Evolutionary conservation across 2,113 vertebrate species (phyloP), one percentile per base, ranked within the genome.

Genomic region (Eublepharis macularius): DNA sequence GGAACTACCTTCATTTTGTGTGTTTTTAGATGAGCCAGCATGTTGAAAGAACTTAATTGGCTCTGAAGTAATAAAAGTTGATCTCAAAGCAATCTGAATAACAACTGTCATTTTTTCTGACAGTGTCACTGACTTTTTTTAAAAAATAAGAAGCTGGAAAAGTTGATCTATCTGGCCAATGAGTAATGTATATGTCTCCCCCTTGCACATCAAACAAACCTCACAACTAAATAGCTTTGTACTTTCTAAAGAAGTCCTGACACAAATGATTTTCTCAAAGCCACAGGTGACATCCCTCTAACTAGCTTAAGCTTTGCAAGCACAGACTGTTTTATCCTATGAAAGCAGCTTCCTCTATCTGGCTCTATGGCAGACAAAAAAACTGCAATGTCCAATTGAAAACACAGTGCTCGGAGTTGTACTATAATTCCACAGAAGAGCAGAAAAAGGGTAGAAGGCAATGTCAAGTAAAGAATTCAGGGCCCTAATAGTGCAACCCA

Each of bases 1-100:
- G 76, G 82, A 80, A 6, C 14, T 86, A 60, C 69, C 8, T 36
- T 85, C 63, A 63, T 6, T 89, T 87, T 43, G 7, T 69, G 45
- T 41, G 24, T 70, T 63, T 24, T 63, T 83, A 84, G 86, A 83
- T 78, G 68, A 65, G 51, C 77, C 12, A 57, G 24, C 5, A 8
- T 39, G 45, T 11, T 49, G 2, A 68, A 88, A 85, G 43, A 26
- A 49, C 74, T 34, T 76, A 43, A 86, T 88, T 80, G 11, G 0
- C 24, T 86, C 1, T 29, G 36, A 81, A 90, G 39, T 13, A 89
- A 13, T 10, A 83, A 5, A 86, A n/a, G 19, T 5, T 76, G 54
- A n/a, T 87, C 72, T 86, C 82, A 45, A 85, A 69, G 41, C 81
- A 4, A 84, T 13, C 34, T 86, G 26, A 82, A n/a, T 2, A 86